Evolutionary conservation across 2,113 vertebrate genomes (phyloP).

Genomic region (Entosphenus tridentatus): DNA sequence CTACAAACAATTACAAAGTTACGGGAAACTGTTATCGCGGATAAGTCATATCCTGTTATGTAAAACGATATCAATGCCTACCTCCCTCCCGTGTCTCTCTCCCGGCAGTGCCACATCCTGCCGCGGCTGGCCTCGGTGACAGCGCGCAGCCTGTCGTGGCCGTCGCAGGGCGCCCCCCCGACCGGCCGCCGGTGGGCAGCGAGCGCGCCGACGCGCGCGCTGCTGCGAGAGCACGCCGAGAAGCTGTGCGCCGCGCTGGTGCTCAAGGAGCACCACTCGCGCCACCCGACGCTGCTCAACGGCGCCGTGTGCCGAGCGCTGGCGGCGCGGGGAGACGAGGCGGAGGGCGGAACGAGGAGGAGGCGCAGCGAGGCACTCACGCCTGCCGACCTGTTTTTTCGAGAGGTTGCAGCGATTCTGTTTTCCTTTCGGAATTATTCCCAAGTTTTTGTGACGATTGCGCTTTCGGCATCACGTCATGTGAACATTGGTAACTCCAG

Average conservation of each 20-base stretch:
- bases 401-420: conserved; percentile 35
- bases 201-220: conserved; percentile 41
- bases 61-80: no score
- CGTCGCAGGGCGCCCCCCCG: no score
- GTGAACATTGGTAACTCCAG: no score
- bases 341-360: conserved; percentile 23
- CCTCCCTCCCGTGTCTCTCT: no score
- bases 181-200: no score
- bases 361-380: conserved; percentile 31
- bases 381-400: conserved; percentile 69
- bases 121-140: no score
- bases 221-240: conserved; percentile 77
- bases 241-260: conserved; percentile 57
- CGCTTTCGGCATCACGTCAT: neutral
- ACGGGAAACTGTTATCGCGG: no score
- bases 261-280: conserved; percentile 67
- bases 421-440: neutral
- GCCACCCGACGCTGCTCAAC: conserved; percentile 48
- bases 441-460: accelerated
- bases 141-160: no score
- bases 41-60: no score
- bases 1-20: no score
- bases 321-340: conserved; percentile 24
- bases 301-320: conserved; percentile 34
- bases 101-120: no score